Conservation (phyloP, 2,888 invertebrate species). For the Diogma glabrata region DNA sequence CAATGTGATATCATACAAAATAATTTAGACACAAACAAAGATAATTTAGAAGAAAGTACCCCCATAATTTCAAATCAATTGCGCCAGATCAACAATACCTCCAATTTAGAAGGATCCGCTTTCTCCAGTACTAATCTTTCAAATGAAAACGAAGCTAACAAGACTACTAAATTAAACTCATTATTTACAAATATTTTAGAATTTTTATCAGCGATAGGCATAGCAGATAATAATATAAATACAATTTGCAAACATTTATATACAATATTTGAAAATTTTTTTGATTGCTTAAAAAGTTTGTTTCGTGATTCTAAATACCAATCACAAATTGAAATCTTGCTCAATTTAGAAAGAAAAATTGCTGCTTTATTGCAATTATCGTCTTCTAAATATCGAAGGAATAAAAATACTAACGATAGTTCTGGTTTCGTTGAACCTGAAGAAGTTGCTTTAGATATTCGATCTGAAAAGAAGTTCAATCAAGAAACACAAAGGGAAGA, state of each 20-base stretch:
- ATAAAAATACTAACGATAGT: neutral
- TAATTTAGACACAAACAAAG: too few species aligned
- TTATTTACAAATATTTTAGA: neutral
- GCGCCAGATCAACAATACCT: too few species aligned
- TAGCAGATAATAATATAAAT: neutral
- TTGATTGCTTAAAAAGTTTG: neutral
- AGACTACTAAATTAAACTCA: neutral
- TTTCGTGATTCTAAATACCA: neutral
- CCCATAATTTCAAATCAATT: too few species aligned
- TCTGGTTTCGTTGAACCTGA: neutral
- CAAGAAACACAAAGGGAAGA: neutral
- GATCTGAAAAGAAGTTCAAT: neutral
- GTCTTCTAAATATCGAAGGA: neutral
- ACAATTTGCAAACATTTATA: neutral
- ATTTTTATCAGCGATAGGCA: neutral
- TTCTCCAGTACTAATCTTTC: too few species aligned
- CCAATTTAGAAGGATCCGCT: too few species aligned
- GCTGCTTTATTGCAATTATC: neutral
- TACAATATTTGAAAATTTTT: neutral
- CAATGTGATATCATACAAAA: too few species aligned
- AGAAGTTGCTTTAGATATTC: neutral
- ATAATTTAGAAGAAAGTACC: too few species aligned
- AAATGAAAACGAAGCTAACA: too few species aligned
- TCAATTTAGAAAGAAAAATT: neutral
- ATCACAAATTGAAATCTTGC: neutral